phyloP scores from a whole-genome alignment of 2,113 vertebrate species.

The Notothenia rossii region DNA sequence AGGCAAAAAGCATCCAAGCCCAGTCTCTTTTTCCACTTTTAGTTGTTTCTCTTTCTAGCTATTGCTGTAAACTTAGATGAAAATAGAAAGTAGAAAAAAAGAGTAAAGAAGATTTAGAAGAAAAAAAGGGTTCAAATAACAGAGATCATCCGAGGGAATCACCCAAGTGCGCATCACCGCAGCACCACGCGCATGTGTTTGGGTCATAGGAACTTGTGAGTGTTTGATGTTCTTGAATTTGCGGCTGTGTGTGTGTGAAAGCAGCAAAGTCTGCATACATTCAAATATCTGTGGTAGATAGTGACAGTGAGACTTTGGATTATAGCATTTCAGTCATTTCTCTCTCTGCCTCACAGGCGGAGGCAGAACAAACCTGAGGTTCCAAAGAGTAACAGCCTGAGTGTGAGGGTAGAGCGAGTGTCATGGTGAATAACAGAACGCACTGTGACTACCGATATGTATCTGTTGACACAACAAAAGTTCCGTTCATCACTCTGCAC shows the following conservation, averaged over 20 bases:
- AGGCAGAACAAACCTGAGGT: background rate
- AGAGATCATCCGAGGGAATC: constrained; percentile 10
- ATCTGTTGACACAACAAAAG: constrained; percentile 43
- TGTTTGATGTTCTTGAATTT: constrained; percentile 7
- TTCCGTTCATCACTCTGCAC: background rate
- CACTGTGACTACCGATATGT: constrained; percentile 41
- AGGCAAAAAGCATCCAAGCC: constrained; percentile 36
- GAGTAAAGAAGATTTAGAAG: background rate
- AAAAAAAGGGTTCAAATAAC: background rate
- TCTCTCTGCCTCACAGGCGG: background rate
- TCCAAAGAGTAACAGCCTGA: background rate
- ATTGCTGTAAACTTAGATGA: background rate
- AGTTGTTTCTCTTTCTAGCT: background rate
- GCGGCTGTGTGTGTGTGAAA: constrained; percentile 1
- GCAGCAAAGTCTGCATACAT: background rate
- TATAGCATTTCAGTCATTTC: constrained; percentile 30
- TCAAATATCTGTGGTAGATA: constrained; percentile 1
- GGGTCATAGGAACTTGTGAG: background rate
- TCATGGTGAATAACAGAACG: constrained; percentile 50
- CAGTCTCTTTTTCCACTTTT: constrained; percentile 1
- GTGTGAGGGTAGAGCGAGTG: constrained; percentile 40
- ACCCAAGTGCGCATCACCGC: constrained; percentile 17
- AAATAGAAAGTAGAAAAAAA: background rate
- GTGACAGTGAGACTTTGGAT: background rate
- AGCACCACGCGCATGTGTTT: constrained; percentile 14